phyloP scores from a whole-genome alignment of 2,888 invertebrate genomes.

The Tachina lurida region DNA sequence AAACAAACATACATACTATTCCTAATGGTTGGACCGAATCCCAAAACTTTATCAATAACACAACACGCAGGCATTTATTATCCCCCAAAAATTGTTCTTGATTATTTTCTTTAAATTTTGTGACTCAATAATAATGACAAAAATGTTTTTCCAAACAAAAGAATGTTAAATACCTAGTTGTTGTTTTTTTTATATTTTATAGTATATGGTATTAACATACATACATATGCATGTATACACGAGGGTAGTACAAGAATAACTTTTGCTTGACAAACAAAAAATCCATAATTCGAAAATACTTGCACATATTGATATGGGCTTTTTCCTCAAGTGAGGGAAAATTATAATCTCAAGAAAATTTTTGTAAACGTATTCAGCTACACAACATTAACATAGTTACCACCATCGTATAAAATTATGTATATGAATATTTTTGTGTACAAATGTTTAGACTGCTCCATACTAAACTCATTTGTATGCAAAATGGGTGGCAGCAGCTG shows the following conservation, averaged over 20 bases:
- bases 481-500: conserved; percentile 50
- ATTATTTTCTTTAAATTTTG: not conserved
- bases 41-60: too few species aligned
- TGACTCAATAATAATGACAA: conserved; percentile 37
- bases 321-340: too few species aligned
- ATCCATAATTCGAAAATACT: too few species aligned
- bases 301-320: too few species aligned
- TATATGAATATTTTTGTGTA: conserved; percentile 31
- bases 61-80: too few species aligned
- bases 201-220: not conserved
- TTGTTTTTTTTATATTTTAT: not conserved
- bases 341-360: too few species aligned
- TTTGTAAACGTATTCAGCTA: too few species aligned
- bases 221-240: not conserved
- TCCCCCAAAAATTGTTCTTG: too few species aligned
- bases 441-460: conserved; percentile 57
- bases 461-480: conserved; percentile 65
- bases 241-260: not conserved
- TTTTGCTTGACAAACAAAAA: too few species aligned
- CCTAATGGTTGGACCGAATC: too few species aligned
- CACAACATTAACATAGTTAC: too few species aligned
- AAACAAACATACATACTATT: too few species aligned
- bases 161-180: not conserved
- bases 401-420: not conserved
- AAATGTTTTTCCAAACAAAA: conserved; percentile 23